Evolutionary conservation across 1,140 invertebrate genomes (phyloP).

Genomic region (Stratiolaelaps scimitus): DNA sequence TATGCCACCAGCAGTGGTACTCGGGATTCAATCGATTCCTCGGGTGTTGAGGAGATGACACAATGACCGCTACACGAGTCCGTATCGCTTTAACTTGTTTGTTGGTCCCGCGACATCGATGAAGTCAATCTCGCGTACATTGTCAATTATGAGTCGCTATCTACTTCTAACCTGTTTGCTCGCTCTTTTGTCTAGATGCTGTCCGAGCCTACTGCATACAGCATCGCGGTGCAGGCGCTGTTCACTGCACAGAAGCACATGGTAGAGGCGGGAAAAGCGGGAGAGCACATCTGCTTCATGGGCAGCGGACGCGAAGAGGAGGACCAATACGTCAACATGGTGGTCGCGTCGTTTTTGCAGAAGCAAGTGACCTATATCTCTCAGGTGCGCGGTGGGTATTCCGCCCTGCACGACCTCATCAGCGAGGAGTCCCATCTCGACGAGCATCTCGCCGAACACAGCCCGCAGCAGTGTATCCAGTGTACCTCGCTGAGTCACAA

Average conservation of each 20-base stretch:
- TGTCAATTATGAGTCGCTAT: too few relatives aligned
- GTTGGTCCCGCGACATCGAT: too few relatives aligned
- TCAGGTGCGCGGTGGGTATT: constrained; percentile 79
- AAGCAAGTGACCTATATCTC: constrained; percentile 83
- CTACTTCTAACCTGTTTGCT: constrained; percentile 27
- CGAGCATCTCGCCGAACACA: constrained; percentile 39
- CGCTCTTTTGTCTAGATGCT: constrained; percentile 54
- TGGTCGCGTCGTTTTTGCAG: constrained; percentile 90
- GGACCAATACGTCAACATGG: constrained; percentile 95
- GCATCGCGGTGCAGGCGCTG: constrained; percentile 83
- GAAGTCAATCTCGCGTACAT: too few relatives aligned
- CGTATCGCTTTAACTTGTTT: too few relatives aligned
- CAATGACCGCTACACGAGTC: too few relatives aligned
- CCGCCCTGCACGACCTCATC: constrained; percentile 42
- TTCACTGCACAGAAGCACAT: constrained; percentile 77
- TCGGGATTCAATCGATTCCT: too few relatives aligned
- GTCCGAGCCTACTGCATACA: constrained; percentile 84
- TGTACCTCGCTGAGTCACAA: constrained; percentile 33
- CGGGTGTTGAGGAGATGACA: too few relatives aligned
- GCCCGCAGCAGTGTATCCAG: constrained; percentile 37
- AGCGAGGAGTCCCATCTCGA: constrained; percentile 35
- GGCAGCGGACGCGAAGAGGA: constrained; percentile 88
- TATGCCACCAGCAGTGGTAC: too few relatives aligned
- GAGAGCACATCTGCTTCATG: constrained; percentile 92
- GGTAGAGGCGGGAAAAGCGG: constrained; percentile 71